phyloP scores from a whole-genome alignment of 1,140 invertebrate genomes.

The Leptinotarsa texana region DNA sequence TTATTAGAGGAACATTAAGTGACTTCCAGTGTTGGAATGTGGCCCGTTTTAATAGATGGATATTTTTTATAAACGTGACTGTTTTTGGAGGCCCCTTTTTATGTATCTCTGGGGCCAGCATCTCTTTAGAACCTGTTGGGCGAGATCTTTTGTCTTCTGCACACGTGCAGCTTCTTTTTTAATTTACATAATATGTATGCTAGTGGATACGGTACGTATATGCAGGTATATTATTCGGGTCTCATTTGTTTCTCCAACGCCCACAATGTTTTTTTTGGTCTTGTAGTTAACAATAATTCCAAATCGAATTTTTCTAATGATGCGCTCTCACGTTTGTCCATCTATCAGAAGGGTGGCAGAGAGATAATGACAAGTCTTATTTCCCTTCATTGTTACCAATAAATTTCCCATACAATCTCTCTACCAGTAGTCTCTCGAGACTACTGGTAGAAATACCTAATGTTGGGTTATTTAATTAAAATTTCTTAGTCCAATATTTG shows the following conservation, averaged over 20 bases:
- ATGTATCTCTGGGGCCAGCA: neutral
- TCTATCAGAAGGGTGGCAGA: no score
- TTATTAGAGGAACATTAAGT: slow-evolving; percentile 22
- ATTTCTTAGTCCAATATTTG: no score
- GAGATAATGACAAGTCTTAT: no score
- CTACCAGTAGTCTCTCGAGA: no score
- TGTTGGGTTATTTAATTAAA: no score
- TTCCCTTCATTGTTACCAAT: no score
- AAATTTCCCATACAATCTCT: no score
- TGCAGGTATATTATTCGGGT: slow-evolving; percentile 2
- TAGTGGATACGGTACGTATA: slow-evolving; percentile 5
- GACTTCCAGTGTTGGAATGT: slow-evolving; percentile 24
- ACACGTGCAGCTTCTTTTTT: slow-evolving; percentile 17
- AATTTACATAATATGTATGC: slow-evolving; percentile 14
- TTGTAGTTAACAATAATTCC: no score
- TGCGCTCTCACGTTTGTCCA: no score
- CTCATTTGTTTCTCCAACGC: neutral
- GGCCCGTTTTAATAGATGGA: slow-evolving; percentile 13
- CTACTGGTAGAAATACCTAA: no score
- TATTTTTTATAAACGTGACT: slow-evolving; percentile 18
- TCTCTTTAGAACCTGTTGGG: slow-evolving; percentile 17
- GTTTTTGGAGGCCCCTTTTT: slow-evolving; percentile 10
- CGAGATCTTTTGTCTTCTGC: slow-evolving; percentile 9
- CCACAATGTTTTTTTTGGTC: no score
- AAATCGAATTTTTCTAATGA: no score